A percentile compares a stretch with the other conserved stretches of the same genome.
Evolutionary conservation across 2,797 vertebrate species (phyloP).

Genomic region (Otolemur crassicaudatus): DNA sequence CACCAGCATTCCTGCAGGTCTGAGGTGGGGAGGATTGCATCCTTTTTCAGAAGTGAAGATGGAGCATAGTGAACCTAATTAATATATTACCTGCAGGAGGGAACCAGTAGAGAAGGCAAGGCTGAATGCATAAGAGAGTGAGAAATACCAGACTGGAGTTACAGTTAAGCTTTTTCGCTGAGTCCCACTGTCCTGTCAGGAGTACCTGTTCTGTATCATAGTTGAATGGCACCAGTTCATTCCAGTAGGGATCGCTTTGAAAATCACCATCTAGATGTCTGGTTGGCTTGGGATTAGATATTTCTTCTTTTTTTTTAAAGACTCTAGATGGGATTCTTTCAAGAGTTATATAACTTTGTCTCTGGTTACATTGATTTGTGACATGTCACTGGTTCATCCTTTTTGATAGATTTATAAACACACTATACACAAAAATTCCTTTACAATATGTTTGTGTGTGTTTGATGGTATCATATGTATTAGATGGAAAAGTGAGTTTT

Average conservation of each 20-base stretch:
- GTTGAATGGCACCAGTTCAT: not conserved
- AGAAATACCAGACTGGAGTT: not conserved
- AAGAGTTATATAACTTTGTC: constrained; percentile 13
- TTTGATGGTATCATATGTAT: not conserved
- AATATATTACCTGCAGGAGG: constrained; percentile 36
- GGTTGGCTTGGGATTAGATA: not conserved
- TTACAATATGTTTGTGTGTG: not conserved
- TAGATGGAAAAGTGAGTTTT: constrained; percentile 16
- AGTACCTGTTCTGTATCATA: not conserved
- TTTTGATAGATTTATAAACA: constrained; percentile 24
- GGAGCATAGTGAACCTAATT: not conserved
- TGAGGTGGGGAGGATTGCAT: not conserved
- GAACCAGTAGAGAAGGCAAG: not conserved
- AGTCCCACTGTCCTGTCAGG: not conserved
- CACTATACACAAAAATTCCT: not conserved
- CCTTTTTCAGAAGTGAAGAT: constrained; percentile 41
- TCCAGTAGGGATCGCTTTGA: not conserved
- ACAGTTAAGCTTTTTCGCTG: not conserved
- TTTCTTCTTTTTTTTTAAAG: not conserved
- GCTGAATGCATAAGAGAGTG: not conserved
- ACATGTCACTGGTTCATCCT: constrained; percentile 13
- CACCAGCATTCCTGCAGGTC: not conserved
- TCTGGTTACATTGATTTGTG: constrained; percentile 37
- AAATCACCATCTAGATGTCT: not conserved
- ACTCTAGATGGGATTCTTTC: constrained; percentile 26